phyloP scores from a whole-genome alignment of 1,140 invertebrate genomes.

The Drosophila neocordata region DNA sequence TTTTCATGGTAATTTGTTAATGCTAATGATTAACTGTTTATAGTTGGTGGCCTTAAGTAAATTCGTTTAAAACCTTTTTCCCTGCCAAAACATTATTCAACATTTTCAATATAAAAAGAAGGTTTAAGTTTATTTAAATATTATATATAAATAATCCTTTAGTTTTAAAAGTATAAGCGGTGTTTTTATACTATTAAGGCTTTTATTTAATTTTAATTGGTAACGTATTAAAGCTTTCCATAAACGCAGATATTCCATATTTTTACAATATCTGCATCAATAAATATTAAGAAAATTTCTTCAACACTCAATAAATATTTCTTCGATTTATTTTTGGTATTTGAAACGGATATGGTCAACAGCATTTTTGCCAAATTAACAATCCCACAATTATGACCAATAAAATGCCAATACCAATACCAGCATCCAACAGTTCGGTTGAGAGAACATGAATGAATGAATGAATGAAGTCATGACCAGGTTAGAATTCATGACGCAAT shows the following conservation, averaged over 20 bases:
- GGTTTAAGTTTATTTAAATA: background rate
- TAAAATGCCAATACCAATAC: constrained; percentile 9
- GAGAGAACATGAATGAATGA: constrained; percentile 23
- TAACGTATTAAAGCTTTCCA: background rate
- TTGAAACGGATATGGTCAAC: background rate
- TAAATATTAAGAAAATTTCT: background rate
- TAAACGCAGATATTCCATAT: background rate
- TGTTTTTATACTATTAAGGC: background rate
- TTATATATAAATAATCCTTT: background rate
- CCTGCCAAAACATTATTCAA: too few species aligned
- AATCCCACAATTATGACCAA: constrained; percentile 2
- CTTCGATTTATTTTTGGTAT: background rate
- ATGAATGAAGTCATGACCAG: constrained; percentile 57
- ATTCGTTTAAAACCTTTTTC: too few species aligned
- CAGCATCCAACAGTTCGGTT: constrained; percentile 15
- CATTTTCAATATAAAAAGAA: background rate
- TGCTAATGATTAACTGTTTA: background rate
- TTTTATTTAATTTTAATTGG: constrained; percentile 4
- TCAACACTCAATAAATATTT: constrained; percentile 9
- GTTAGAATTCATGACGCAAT: constrained; percentile 62
- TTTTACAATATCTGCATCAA: background rate
- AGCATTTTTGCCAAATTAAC: background rate
- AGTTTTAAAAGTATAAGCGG: background rate
- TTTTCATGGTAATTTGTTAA: too few species aligned
- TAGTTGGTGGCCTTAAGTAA: too few species aligned